Evolutionary conservation across 2,888 invertebrate genomes (phyloP), one percentile per base, ranked within the genome.

Genomic region (Biston betularia): DNA sequence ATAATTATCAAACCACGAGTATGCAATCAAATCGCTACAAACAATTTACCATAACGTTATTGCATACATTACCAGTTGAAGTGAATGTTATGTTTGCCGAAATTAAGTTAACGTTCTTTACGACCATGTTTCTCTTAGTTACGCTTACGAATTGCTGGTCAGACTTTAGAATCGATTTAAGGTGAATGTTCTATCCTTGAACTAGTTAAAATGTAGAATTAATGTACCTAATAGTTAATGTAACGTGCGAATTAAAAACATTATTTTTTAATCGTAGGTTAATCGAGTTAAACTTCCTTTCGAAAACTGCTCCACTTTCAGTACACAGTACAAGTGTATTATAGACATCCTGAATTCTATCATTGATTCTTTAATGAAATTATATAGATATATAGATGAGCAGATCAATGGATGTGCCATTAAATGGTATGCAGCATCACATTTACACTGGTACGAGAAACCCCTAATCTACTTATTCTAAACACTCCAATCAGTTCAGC

Each of bases 151-250:
- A 42, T 50, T 49, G 45, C 52, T 49, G 58, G 35, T 40, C 14
- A 54, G 58, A 57, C 57, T 56, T 53, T 42, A 46, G 55, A 45
- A 55, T 63, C 63, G 59, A 63, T 68, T 68, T 68, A 46, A 68
- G 67, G 67, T 68, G 67, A 68, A 68, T 68, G 67, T 68, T 68
- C 45, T 68, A 52, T 55, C 67, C 67, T 68, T 68, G 67, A 49
- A 60, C 67, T 56, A 68, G 67, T 59, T 68, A 55, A 49, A 60
- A 68, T 52, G 49, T 62, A 54, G 58, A 50, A 67, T 48, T 67
- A 54, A 48, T 52, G 52, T 60, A 52, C 59, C 57, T 49, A 33
- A 54, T 44, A 54, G 54, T 54, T 54, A 42, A 42, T 54, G 54
- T 54, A 54, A 58, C 48, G 48, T n/a, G 58, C 49, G 42, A 57